Base-by-base conservation (phyloP, 2,888 invertebrate genomes). In the Acleris literana region DNA sequence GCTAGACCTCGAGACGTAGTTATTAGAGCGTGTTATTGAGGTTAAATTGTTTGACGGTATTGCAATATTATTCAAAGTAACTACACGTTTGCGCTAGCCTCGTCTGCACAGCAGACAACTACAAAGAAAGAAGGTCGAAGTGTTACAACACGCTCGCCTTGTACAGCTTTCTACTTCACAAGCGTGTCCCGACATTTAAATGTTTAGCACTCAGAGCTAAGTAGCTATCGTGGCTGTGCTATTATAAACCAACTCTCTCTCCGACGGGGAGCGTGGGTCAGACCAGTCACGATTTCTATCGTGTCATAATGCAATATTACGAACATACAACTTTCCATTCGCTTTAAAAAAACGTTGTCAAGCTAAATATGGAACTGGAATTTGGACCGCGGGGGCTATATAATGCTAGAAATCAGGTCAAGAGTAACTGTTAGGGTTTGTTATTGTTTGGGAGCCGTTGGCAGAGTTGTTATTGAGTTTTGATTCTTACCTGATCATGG, bases 401-500 rank as follows among this genome's bases (percentile, higher is more conserved):
- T 82, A 79, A 81, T 81, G 77, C 76, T 76, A 74, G 75, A 39
- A 88, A 85, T 83, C 80, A 74, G 90, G 90, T 90, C 90, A 90
- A 89, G 88, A 83, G 85, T 87, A 86, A 84, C 83, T 80, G 75
- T 79, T 81, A 81, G 77, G 82, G 68, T 69, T 64, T 69, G 70
- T 69, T 64, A 56, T 62, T 68, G 68, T 68, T 75, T 78, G 71
- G 18, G 49, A 13, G 29, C 13, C 39, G 48, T 16, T 51, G 17
- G 13, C 29, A 33, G 29, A 43, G 33, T 43, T 63, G 51, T 58
- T 59, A 44, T 56, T 13, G 20, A 17, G 18, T 39, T 51, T 18
- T 53, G 69, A 76, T 81, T 93, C 94, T 92, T 92, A 97, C 97
- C 96, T 96, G 96, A 94, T 96, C 96, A 88, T 95, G 95, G 84